Evolutionary conservation across 1,140 invertebrate genomes (phyloP).

Genomic region (Ladona fulva): DNA sequence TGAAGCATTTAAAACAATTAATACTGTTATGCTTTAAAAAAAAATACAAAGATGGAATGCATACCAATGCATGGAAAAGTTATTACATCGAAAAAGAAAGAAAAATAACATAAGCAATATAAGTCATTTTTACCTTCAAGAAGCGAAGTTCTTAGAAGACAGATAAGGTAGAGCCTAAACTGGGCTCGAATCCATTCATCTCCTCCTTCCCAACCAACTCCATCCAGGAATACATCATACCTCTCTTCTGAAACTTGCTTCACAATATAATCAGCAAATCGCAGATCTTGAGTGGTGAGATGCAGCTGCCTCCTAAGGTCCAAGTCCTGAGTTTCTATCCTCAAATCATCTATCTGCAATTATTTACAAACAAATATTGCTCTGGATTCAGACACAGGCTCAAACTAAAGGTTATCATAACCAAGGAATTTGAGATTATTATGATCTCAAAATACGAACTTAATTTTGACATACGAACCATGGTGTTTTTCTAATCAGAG

Average conservation of each 20-base stretch:
- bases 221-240: slow-evolving; percentile 67
- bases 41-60: too few relatives aligned
- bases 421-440: too few relatives aligned
- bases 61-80: too few relatives aligned
- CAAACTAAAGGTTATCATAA: too few relatives aligned
- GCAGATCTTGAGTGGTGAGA: slow-evolving; percentile 87
- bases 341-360: slow-evolving; percentile 55
- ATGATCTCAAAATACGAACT: too few relatives aligned
- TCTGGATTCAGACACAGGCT: too few relatives aligned
- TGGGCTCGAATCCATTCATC: slow-evolving; percentile 94
- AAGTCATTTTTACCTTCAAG: slow-evolving; percentile 66
- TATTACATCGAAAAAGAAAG: too few relatives aligned
- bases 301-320: slow-evolving; percentile 73
- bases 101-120: too few relatives aligned
- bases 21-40: too few relatives aligned
- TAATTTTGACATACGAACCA: too few relatives aligned
- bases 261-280: slow-evolving; percentile 90
- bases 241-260: slow-evolving; percentile 71
- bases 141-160: slow-evolving; percentile 72
- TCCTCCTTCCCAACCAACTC: slow-evolving; percentile 80
- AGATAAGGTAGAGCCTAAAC: slow-evolving; percentile 85
- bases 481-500: too few relatives aligned
- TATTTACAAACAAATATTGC: background rate
- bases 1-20: too few relatives aligned
- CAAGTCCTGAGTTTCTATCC: slow-evolving; percentile 80